A percentile compares a stretch with the other conserved stretches of the same genome.
These are phyloP conservation scores for Athene cunicularia DNA, from an alignment of 2,113 vertebrate species.

Conservation along the genomic window DNA sequence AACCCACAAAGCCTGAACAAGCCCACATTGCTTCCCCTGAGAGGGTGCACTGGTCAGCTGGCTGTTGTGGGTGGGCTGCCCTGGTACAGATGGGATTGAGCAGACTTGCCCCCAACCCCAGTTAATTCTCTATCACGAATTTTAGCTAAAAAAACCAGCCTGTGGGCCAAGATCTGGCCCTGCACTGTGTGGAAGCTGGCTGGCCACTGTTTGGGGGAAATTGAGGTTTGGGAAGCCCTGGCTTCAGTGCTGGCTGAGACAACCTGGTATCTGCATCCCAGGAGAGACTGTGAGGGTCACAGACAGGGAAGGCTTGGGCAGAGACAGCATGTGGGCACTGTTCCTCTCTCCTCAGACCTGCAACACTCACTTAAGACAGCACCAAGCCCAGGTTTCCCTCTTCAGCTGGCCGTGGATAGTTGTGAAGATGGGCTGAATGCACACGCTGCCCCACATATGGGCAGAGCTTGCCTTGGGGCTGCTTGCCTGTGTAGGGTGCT, in stretches of 20 bases:
- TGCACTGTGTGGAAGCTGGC: fast-evolving
- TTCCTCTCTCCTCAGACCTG: neutral
- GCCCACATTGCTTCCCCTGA: neutral
- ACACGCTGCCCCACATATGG: fast-evolving
- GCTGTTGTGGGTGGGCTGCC: neutral
- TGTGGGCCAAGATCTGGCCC: neutral
- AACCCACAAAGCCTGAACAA: neutral
- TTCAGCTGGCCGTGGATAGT: neutral
- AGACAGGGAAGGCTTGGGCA: neutral
- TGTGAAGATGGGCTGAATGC: neutral
- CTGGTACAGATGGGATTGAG: neutral
- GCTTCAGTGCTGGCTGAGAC: neutral
- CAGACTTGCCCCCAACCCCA: neutral
- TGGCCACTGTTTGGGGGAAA: neutral
- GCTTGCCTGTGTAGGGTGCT: neutral
- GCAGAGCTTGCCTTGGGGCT: neutral
- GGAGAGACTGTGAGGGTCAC: neutral
- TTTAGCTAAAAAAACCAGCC: neutral
- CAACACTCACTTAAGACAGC: neutral
- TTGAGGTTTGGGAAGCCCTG: neutral
- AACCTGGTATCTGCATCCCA: neutral
- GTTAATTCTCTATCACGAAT: neutral
- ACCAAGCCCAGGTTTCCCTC: neutral
- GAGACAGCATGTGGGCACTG: fast-evolving
- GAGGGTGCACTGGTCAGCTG: fast-evolving